Evolutionary conservation across 2,797 vertebrate genomes (phyloP).

Genomic region (Sparus aurata): DNA sequence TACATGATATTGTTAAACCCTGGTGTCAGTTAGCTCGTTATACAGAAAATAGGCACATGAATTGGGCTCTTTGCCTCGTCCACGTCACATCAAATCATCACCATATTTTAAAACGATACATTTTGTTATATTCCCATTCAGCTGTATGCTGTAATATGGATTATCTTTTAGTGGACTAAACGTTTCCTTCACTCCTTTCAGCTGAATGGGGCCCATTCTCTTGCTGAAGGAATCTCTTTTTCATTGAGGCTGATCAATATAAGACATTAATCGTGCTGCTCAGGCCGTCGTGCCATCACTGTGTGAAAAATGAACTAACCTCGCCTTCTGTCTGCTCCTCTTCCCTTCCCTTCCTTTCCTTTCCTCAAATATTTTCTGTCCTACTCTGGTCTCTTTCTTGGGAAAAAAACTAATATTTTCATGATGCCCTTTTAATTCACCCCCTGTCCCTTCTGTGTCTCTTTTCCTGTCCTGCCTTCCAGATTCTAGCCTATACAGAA

Average conservation of each 20-base stretch:
- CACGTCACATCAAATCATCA: constrained; percentile 9
- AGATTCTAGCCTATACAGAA: constrained; percentile 96
- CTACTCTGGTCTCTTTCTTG: background rate
- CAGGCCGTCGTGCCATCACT: constrained; percentile 51
- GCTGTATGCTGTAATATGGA: constrained; percentile 71
- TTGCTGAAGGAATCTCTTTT: constrained; percentile 85
- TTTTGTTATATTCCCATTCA: constrained; percentile 30
- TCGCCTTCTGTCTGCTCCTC: background rate
- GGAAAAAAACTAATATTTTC: background rate
- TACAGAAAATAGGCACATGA: constrained; percentile 65
- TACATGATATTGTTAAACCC: constrained; percentile 87
- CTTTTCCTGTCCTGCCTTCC: constrained; percentile 23
- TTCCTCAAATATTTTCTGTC: background rate
- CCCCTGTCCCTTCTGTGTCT: background rate
- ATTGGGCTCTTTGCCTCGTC: constrained; percentile 15
- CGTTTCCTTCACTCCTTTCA: constrained; percentile 57
- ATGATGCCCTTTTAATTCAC: background rate
- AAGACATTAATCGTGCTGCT: constrained; percentile 85
- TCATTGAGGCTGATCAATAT: constrained; percentile 88
- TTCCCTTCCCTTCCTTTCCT: background rate
- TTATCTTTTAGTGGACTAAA: constrained; percentile 85
- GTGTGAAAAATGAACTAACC: constrained; percentile 82
- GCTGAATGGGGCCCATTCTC: constrained; percentile 81
- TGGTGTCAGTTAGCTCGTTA: constrained; percentile 73
- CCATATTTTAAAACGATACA: background rate